Conservation (phyloP, 2,113 vertebrate species). For the Nerophis ophidion region DNA sequence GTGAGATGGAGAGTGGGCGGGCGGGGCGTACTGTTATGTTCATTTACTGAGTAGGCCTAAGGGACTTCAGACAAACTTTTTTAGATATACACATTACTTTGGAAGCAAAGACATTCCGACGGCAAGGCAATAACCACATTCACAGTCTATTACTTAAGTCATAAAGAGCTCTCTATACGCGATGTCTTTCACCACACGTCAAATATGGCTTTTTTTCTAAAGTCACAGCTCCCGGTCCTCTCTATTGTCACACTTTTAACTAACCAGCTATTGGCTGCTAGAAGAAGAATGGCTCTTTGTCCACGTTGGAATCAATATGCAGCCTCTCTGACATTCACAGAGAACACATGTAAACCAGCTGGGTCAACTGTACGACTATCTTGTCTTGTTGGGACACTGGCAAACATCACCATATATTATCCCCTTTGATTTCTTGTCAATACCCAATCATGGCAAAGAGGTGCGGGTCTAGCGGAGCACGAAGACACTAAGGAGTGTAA, state of each 20-base stretch:
- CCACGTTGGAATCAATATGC: constrained; percentile 64
- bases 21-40: constrained; percentile 87
- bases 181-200: constrained; percentile 76
- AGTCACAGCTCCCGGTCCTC: constrained; percentile 57
- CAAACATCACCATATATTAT: constrained; percentile 74
- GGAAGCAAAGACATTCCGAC: constrained; percentile 85
- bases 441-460: constrained; percentile 72
- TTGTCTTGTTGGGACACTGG: constrained; percentile 63
- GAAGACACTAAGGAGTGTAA: constrained; percentile 71
- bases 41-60: constrained; percentile 98
- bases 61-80: constrained; percentile 86
- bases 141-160: constrained; percentile 88
- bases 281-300: constrained; percentile 64
- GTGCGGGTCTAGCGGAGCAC: constrained; percentile 64
- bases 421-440: constrained; percentile 77
- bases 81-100: constrained; percentile 91
- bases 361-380: constrained; percentile 59
- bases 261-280: constrained; percentile 59
- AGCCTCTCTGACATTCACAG: constrained; percentile 63
- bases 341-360: constrained; percentile 71
- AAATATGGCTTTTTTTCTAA: constrained; percentile 77
- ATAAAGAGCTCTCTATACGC: constrained; percentile 70
- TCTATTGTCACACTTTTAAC: constrained; percentile 65
- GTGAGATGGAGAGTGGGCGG: constrained; percentile 42
- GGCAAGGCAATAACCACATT: constrained; percentile 89